Base-by-base conservation (phyloP, 2,888 invertebrate species). In the Agonopterix subpropinquella region DNA sequence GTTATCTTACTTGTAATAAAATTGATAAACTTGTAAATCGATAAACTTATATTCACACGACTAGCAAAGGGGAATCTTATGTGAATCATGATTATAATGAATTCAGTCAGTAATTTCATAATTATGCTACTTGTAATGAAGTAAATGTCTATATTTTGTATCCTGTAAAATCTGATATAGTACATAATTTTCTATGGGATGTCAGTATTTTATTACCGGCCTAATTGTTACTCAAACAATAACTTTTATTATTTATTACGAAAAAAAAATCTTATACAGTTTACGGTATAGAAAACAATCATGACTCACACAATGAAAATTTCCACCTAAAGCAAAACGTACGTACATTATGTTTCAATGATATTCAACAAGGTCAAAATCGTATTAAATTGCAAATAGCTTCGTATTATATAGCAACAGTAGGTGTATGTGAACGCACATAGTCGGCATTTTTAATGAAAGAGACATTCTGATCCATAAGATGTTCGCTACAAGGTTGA, bases 291-390 rank as follows among this genome's bases (percentile, higher is more conserved):
- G 13, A 8, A 42, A 39, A 41, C 39, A 48, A 56, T 48, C 36
- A 18, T 44, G 18, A 55, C 53, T 57, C 45, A 65, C 67, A 71
- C 52, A 53, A 47, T 51, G 47, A 59, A 64, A 64, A 61, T 56
- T 72, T 70, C 55, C 58, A 63, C 59, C 56, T 68, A 62, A 56
- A 59, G 58, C 60, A 61, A 61, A 63, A 49, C 47, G 62, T 62
- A 67, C 61, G 62, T 58, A 63, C 64, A 64, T 62, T 36, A 35
- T 28, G 64, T 61, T 62, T 68, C 62, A 60, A 61, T 53, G 59
- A 53, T 66, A 67, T 64, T 67, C 62, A 63, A 56, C 70, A 70
- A 78, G 77, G 77, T 69, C 70, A 63, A 67, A 67, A 64, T 62
- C 61, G 61, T 65, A 68, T 65, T 67, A 61, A 61, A 65, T 64